Percentiles rank a stretch among this genome's conserved stretches.
These are phyloP conservation scores for Coregonus sp. DNA, from an alignment of 2,797 vertebrate species.

Conservation along the genomic window DNA sequence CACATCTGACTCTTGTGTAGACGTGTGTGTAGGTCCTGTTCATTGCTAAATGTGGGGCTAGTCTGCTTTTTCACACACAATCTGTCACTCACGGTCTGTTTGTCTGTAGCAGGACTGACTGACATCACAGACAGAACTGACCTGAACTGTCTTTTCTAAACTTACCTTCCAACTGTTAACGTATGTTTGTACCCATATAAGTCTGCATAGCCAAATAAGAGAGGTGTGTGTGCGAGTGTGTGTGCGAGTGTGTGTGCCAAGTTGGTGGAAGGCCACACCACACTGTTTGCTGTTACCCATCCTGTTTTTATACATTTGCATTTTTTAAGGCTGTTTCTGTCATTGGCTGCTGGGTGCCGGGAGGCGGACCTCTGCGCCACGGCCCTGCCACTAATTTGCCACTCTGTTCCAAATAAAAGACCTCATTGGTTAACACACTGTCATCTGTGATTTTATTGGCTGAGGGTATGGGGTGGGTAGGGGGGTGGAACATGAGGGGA, in stretches of 20 bases:
- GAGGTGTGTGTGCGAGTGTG: slow-evolving; percentile 40
- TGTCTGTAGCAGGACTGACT: slow-evolving; percentile 49
- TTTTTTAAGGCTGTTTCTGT: slow-evolving; percentile 83
- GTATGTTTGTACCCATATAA: slow-evolving; percentile 77
- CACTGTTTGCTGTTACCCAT: slow-evolving; percentile 81
- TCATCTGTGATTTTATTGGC: slow-evolving; percentile 46
- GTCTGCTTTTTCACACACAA: slow-evolving; percentile 64
- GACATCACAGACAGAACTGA: slow-evolving; percentile 70
- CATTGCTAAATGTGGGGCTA: slow-evolving; percentile 65
- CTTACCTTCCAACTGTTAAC: slow-evolving; percentile 68
- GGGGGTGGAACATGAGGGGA: neutral
- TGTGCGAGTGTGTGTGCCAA: slow-evolving; percentile 61
- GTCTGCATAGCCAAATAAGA: slow-evolving; percentile 77
- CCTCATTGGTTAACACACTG: slow-evolving; percentile 74
- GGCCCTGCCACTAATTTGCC: slow-evolving; percentile 84
- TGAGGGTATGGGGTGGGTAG: neutral
- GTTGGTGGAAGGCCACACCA: slow-evolving; percentile 68
- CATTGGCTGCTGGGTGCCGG: slow-evolving; percentile 80
- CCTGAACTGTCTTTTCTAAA: slow-evolving; percentile 75
- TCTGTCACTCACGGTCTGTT: slow-evolving; percentile 65
- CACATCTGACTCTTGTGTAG: slow-evolving; percentile 72
- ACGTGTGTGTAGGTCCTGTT: slow-evolving; percentile 44
- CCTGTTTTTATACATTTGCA: slow-evolving; percentile 87
- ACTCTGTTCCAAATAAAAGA: slow-evolving; percentile 85
- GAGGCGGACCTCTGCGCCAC: slow-evolving; percentile 73